Evolutionary conservation across 2,888 invertebrate genomes (phyloP).

Genomic region (Agonopterix subpropinquella): DNA sequence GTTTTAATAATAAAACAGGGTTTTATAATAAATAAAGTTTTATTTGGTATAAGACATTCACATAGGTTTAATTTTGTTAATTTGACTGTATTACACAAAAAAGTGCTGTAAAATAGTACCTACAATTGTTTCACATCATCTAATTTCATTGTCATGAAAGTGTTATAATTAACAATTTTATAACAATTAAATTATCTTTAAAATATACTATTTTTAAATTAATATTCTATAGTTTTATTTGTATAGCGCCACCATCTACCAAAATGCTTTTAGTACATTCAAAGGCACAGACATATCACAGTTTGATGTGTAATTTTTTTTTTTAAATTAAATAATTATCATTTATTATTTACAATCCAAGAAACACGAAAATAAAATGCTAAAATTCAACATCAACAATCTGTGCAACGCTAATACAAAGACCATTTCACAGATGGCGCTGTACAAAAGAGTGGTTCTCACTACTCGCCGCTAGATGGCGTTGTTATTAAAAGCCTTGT

Average conservation of each 20-base stretch:
- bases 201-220: conserved; percentile 21
- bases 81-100: conserved; percentile 14
- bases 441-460: conserved; percentile 23
- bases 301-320: conserved; percentile 54
- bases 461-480: conserved; percentile 35
- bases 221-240: conserved; percentile 23
- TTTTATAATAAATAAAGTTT: conserved; percentile 37
- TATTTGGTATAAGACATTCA: conserved; percentile 45
- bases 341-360: conserved; percentile 17
- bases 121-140: not conserved
- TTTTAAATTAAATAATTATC: conserved; percentile 18
- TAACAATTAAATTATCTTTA: no score
- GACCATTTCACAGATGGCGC: conserved; percentile 50
- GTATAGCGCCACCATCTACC: conserved; percentile 57
- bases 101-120: conserved; percentile 4
- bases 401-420: conserved; percentile 38
- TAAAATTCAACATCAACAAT: conserved; percentile 26
- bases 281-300: conserved; percentile 74
- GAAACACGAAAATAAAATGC: not conserved
- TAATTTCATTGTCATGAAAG: conserved; percentile 2
- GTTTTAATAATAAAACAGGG: not conserved
- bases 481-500: conserved; percentile 58
- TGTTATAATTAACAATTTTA: no score
- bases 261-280: conserved; percentile 28
- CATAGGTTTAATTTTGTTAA: conserved; percentile 5